Evolutionary conservation across 2,113 vertebrate species (phyloP).

Genomic region (Eretmochelys imbricata): DNA sequence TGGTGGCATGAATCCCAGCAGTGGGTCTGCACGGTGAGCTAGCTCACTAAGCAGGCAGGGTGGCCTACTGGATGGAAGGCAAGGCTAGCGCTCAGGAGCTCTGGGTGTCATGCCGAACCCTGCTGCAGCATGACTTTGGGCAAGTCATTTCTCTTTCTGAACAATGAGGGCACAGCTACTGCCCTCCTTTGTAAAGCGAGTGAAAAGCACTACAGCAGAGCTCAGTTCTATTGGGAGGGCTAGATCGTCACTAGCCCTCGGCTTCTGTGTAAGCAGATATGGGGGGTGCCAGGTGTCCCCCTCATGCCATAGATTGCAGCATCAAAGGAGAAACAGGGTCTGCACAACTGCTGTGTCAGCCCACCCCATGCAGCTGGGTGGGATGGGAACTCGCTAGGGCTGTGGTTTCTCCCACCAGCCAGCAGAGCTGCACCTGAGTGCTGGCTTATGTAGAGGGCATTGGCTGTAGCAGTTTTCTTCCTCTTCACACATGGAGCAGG

Average conservation of each 20-base stretch:
- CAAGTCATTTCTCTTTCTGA: no score
- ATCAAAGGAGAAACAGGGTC: neutral
- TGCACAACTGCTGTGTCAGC: neutral
- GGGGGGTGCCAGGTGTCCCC: neutral
- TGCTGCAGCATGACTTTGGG: fast-evolving
- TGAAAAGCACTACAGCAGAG: neutral
- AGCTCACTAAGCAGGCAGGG: neutral
- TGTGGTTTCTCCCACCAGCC: neutral
- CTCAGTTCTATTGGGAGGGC: neutral
- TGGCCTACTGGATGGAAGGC: neutral
- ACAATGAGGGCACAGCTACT: no score
- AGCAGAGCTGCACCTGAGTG: neutral
- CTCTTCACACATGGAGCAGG: neutral
- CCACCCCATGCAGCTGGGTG: no score
- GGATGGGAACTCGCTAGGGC: neutral
- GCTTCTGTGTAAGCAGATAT: neutral
- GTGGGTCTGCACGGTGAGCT: neutral
- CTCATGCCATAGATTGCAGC: neutral
- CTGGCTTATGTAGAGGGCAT: neutral
- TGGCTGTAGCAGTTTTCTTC: neutral
- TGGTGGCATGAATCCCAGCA: neutral
- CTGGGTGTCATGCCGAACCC: neutral
- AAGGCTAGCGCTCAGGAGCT: neutral
- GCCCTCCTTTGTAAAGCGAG: neutral
- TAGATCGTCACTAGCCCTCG: neutral